phyloP scores from a whole-genome alignment of 2,797 vertebrate genomes.

The Fratercula arctica region DNA sequence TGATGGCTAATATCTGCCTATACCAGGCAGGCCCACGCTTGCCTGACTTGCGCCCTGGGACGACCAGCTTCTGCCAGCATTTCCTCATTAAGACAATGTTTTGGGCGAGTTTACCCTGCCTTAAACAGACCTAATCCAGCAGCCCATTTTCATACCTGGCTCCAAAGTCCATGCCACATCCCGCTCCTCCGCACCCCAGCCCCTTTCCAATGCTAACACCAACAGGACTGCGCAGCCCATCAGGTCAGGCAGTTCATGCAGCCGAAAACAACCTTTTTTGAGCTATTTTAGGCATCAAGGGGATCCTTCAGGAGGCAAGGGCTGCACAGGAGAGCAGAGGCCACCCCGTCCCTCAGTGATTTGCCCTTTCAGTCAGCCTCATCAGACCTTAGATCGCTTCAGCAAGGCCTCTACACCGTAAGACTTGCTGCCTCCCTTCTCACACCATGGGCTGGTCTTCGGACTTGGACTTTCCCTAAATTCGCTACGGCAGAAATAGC shows the following conservation, averaged over 20 bases:
- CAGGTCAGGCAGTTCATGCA: neutral
- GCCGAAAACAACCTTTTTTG: neutral
- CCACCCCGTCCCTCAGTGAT: neutral
- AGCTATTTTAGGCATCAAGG: neutral
- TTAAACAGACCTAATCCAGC: neutral
- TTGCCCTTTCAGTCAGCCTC: neutral
- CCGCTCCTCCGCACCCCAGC: rapidly evolving
- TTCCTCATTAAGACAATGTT: neutral
- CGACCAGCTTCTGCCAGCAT: neutral
- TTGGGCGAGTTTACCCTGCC: neutral
- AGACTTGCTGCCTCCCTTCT: neutral
- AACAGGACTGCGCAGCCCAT: neutral
- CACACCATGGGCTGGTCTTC: neutral
- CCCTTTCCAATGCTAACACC: neutral
- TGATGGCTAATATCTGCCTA: neutral
- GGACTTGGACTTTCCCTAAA: neutral
- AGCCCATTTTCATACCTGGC: neutral
- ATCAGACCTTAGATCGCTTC: neutral
- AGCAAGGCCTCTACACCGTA: neutral
- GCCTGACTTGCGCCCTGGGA: neutral
- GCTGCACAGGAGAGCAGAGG: neutral
- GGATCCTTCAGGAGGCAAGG: neutral
- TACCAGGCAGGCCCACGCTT: neutral
- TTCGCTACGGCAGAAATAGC: neutral
- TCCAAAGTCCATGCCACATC: neutral